These are phyloP conservation scores for Pterocles burchelli DNA, from an alignment of 2,113 vertebrate species.

Conservation along the genomic window DNA sequence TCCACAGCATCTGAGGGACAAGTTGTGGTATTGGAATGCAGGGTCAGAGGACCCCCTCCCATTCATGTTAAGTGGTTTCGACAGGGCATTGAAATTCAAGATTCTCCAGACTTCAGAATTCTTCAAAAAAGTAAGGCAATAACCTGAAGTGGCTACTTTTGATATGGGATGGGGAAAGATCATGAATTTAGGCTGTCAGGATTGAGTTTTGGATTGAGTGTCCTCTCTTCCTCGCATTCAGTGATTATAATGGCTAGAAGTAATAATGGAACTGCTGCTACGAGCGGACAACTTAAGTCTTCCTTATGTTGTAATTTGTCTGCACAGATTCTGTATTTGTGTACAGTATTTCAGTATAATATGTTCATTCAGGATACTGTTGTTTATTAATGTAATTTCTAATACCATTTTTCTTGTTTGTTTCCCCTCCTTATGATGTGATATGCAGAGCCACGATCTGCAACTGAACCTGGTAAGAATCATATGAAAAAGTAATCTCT, in stretches of 20 bases:
- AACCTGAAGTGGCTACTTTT: not conserved
- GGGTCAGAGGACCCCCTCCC: constrained; percentile 86
- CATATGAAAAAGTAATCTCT: constrained; percentile 57
- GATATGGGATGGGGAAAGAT: not conserved
- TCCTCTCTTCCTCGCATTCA: not conserved
- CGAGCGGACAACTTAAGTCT: not conserved
- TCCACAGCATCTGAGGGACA: constrained; percentile 89
- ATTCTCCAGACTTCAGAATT: constrained; percentile 96
- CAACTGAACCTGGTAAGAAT: constrained; percentile 85
- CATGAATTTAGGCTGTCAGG: not conserved
- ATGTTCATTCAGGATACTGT: not conserved
- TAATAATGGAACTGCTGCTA: not conserved
- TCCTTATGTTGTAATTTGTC: not conserved
- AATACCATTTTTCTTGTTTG: constrained; percentile 55
- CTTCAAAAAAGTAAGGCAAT: constrained; percentile 93
- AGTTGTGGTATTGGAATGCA: constrained; percentile 93
- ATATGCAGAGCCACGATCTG: constrained; percentile 82
- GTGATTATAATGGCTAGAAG: not conserved
- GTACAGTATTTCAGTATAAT: not conserved
- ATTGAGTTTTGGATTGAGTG: not conserved
- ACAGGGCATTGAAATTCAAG: constrained; percentile 89
- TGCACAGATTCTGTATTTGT: not conserved
- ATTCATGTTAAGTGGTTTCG: constrained; percentile 90
- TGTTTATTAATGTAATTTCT: constrained; percentile 29
- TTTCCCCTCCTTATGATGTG: constrained; percentile 43